Conservation (phyloP, 2,113 vertebrate species). For the Zosterops pallidus region DNA sequence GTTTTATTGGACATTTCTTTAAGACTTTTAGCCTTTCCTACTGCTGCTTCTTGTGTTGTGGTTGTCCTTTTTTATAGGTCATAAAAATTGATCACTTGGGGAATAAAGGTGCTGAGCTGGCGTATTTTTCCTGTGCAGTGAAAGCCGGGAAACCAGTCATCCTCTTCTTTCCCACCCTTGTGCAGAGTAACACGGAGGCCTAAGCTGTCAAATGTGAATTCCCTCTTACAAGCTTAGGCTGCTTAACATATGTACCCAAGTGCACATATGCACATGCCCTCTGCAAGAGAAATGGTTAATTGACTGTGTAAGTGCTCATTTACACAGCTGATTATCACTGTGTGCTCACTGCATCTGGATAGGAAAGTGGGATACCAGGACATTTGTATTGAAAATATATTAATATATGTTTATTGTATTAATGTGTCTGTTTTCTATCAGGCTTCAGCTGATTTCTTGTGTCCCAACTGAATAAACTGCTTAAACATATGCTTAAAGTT, state of each 20-base stretch:
- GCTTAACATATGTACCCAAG: background rate
- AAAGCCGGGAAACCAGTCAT: background rate
- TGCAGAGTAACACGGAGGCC: background rate
- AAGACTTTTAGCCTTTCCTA: background rate
- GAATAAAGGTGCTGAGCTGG: background rate
- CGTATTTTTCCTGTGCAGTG: background rate
- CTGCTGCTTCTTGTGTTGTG: background rate
- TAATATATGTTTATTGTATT: background rate
- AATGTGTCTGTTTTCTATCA: background rate
- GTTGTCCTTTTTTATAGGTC: background rate
- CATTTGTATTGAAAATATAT: background rate
- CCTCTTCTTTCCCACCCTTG: background rate
- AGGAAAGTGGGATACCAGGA: background rate
- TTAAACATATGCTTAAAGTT: slow-evolving; percentile 28
- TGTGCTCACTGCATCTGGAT: background rate
- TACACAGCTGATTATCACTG: background rate
- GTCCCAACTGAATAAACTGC: background rate
- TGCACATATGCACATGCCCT: background rate
- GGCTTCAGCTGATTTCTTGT: background rate
- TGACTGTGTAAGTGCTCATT: background rate
- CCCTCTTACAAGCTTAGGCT: background rate
- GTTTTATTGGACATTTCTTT: background rate
- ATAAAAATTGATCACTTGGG: slow-evolving; percentile 7
- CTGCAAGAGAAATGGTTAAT: background rate
- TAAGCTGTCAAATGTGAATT: background rate